Base-by-base conservation (phyloP, 2,888 invertebrate species). In the Hydriomena furcata region DNA sequence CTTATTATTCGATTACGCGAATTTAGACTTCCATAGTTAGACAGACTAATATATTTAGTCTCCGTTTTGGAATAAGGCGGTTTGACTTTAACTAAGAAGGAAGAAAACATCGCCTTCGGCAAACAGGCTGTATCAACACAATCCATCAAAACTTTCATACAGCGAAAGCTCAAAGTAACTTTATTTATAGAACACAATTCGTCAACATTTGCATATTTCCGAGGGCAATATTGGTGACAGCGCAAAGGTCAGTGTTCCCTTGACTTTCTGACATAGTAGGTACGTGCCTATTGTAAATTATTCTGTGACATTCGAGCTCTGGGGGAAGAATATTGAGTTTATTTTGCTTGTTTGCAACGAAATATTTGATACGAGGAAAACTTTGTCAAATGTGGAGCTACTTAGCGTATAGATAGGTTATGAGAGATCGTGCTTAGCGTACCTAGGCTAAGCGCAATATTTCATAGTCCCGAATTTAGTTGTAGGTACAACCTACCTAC, bases 181-280 rank as follows among this genome's bases (percentile, higher is more conserved):
- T 42, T 44, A 67, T 68, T 64, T 68, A 73, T 61, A 61, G 47
- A 57, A 65, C 60, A 65, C 66, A 73, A 78, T 79, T 76, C 71
- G 70, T 78, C 74, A 77, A 72, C 68, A 72, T 78, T 79, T 73
- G 72, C 69, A 65, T 75, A 71, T 68, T 65, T 66, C 63, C 67
- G 63, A 64, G 56, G 66, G 68, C 62, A 68, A 73, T 76, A 68
- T 68, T 53, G 61, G 51, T 58, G 62, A 62, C 64, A 63, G 63
- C 64, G 58, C 38, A 79, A 80, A 82, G 78, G 79, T 76, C 73
- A 74, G 58, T 55, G 58, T 73, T 73, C 66, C 78, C 79, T 82
- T 82, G 77, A 77, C 82, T 79, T 82, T 80, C 70, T 28, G 11
- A 25, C 10, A 20, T n/a, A n/a, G n/a, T n/a, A n/a, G n/a, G n/a